Base-by-base conservation (phyloP, 1,140 invertebrate species). In the Harlomillsia oculata region DNA sequence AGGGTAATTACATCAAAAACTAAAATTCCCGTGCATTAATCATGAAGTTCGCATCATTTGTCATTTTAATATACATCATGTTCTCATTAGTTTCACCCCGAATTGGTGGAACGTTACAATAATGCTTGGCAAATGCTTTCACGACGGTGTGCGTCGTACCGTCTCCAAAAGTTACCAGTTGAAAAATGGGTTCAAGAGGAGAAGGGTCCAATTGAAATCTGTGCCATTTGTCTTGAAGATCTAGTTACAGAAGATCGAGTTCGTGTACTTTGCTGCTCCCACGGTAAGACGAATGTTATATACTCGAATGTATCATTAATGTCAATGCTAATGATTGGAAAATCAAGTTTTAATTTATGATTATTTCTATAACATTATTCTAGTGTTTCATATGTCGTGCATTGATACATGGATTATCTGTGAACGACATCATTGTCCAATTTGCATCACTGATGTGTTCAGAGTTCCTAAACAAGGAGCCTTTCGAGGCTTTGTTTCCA, bases 391-490 rank as follows among this genome's bases (percentile, higher is more conserved):
- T 21, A 23, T 14, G 16, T 16, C 2, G n/a, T 50, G 48, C 32
- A 50, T 50, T 2, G 48, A 50, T 16, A 23, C 32, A 26, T 50
- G 48, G 48, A 21, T 50, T 1, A 23, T 50, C 3, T 37, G 26
- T 37, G 48, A 50, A 13, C 9, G 34, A 1, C 30, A 39, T 26
- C 18, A 36, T n/a, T 50, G 48, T 28, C 48, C 48, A 26, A 39
- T 50, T 26, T 50, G 48, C 16, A 50, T 50, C 26, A 34, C 48
- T 16, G 28, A 50, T 36, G 48, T 50, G 14, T 50, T 50, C n/a
- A n/a, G n/a, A n/a, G n/a, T n/a, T n/a, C n/a, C n/a, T n/a, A n/a
- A n/a, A n/a, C n/a, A n/a, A n/a, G n/a, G n/a, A n/a, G n/a, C n/a
- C n/a, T n/a, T n/a, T n/a, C n/a, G n/a, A n/a, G n/a, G n/a, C n/a